Conservation (phyloP, 2,888 invertebrate genomes). For the Coelogynopora nodosa region DNA sequence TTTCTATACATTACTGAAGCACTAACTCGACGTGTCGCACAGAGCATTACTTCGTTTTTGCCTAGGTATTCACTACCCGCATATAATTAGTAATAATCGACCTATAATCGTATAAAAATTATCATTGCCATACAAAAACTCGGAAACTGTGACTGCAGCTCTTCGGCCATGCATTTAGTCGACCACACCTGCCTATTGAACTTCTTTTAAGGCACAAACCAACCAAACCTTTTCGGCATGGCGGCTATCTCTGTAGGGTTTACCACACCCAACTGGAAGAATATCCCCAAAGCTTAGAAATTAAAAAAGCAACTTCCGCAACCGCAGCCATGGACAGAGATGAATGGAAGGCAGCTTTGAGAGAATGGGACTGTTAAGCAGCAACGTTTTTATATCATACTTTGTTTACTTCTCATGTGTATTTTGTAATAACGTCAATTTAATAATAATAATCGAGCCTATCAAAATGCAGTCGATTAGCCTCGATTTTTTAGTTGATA, state of each 20-base stretch:
- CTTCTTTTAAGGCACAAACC: slow-evolving; percentile 12
- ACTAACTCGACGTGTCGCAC: slow-evolving; percentile 2
- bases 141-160: neutral
- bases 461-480: too few relatives aligned
- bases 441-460: too few relatives aligned
- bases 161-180: slow-evolving; percentile 14
- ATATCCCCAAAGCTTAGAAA: neutral
- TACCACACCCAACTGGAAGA: slow-evolving; percentile 19
- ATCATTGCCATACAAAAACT: neutral
- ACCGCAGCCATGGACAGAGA: neutral
- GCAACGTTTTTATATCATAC: slow-evolving; percentile 19
- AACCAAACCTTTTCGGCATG: neutral
- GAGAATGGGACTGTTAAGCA: neutral
- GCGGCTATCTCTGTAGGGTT: neutral
- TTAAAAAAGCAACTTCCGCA: neutral
- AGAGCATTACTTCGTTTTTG: neutral
- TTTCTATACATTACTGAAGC: slow-evolving; percentile 1
- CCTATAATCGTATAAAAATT: neutral
- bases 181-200: slow-evolving; percentile 9
- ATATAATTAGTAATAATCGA: neutral
- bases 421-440: too few relatives aligned
- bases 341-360: neutral
- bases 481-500: too few relatives aligned
- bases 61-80: slow-evolving; percentile 7
- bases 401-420: too few relatives aligned